A percentile compares a stretch with the other conserved stretches of the same genome.
These are phyloP conservation scores for Drosophila subquinaria DNA, from an alignment of 2,888 invertebrate species.

Conservation along the genomic window DNA sequence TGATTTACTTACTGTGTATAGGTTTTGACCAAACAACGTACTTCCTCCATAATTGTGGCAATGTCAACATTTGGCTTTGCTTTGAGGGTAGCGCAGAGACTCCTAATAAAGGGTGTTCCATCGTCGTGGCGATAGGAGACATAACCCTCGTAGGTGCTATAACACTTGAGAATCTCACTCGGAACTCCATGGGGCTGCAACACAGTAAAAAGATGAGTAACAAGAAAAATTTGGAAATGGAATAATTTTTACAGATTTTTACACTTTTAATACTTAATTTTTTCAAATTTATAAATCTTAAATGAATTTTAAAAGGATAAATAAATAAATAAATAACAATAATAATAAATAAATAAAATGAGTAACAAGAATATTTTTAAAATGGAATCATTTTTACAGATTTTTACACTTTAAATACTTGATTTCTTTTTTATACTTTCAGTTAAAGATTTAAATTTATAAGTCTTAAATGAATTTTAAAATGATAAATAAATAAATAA, in stretches of 20 bases:
- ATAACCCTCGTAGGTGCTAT: conserved; percentile 85
- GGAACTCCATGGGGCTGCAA: conserved; percentile 72
- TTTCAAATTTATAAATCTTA: too few species aligned
- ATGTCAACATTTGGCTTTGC: conserved; percentile 63
- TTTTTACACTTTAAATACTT: too few species aligned
- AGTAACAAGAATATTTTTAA: too few species aligned
- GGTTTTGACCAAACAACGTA: conserved; percentile 50
- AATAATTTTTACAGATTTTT: neutral
- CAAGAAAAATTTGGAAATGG: neutral
- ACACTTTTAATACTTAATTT: too few species aligned
- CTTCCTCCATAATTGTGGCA: conserved; percentile 81
- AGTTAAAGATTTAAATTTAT: too few species aligned
- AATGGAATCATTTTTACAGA: too few species aligned
- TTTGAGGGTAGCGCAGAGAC: conserved; percentile 77
- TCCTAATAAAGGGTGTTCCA: conserved; percentile 84
- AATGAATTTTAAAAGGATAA: too few species aligned
- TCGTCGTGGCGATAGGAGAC: conserved; percentile 82
- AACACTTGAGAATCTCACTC: conserved; percentile 84
- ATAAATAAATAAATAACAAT: too few species aligned
- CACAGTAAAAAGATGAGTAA: neutral
- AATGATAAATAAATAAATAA: too few species aligned
- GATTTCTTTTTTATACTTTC: too few species aligned
- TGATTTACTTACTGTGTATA: conserved; percentile 65
- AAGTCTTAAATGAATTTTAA: too few species aligned
- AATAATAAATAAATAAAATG: too few species aligned